Percentiles rank a stretch among this genome's conserved stretches.
Conservation (phyloP, 1,140 invertebrate species). For the Daktulosphaira vitifoliae region DNA sequence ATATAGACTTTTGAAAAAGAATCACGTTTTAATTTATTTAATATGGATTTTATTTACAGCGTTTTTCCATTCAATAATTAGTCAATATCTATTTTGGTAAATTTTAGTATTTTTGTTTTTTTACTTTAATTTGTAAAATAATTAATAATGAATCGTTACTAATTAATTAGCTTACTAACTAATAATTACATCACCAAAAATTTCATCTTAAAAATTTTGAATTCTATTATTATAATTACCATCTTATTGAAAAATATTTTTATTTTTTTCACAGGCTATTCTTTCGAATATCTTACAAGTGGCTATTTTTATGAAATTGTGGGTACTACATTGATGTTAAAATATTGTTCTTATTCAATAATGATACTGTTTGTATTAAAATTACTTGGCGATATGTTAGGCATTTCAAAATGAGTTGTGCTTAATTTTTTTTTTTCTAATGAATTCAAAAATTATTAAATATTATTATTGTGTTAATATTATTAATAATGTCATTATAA, state of each 20-base stretch:
- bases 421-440: no score
- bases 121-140: not conserved
- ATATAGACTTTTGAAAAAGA: not conserved
- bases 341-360: not conserved
- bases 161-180: no score
- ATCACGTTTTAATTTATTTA: not conserved
- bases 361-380: not conserved
- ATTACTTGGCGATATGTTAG: not conserved
- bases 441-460: no score
- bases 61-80: conserved; percentile 1
- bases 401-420: not conserved
- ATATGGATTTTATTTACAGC: not conserved
- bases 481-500: no score
- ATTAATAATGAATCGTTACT: no score
- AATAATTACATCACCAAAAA: no score
- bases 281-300: conserved; percentile 63
- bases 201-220: no score
- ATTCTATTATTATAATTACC: no score
- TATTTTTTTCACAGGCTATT: no score
- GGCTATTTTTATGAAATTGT: conserved; percentile 55
- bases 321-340: conserved; percentile 45
- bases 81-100: conserved; percentile 13
- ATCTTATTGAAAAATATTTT: no score
- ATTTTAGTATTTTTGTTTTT: not conserved
- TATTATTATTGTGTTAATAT: no score